Conservation (phyloP, 2,797 vertebrate species). For the Enteromius unitaeniatus region DNA sequence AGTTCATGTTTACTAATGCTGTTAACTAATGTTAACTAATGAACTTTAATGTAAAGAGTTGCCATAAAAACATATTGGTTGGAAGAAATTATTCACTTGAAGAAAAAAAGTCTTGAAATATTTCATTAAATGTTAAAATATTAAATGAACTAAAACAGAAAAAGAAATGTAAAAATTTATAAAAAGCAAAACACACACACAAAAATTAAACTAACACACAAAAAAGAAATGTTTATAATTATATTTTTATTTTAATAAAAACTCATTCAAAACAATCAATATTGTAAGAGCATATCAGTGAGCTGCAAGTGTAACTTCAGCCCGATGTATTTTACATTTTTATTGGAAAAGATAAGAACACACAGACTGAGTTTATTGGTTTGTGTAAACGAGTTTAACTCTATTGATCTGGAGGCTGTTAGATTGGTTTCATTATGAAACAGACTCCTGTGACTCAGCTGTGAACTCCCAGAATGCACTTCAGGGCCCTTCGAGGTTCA, state of each 20-base stretch:
- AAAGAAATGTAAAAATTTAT: background rate
- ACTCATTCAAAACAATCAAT: background rate
- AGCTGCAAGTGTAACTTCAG: too few species aligned
- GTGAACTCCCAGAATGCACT: conserved; percentile 22
- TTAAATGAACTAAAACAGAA: background rate
- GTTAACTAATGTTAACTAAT: too few species aligned
- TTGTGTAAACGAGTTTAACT: background rate
- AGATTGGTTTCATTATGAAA: conserved; percentile 19
- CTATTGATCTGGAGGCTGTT: background rate
- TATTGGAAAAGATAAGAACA: background rate
- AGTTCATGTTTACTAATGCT: too few species aligned
- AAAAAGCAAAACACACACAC: too few species aligned
- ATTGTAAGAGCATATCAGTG: background rate
- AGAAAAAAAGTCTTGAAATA: background rate
- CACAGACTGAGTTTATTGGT: background rate
- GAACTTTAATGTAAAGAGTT: too few species aligned
- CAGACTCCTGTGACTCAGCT: conserved; percentile 12
- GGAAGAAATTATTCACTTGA: background rate
- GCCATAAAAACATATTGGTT: background rate
- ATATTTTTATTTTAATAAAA: too few species aligned
- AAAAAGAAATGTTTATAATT: background rate
- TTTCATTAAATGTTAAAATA: too few species aligned
- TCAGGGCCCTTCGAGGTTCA: conserved; percentile 5
- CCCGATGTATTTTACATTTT: background rate
- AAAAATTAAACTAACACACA: background rate